These are phyloP conservation scores for Hemicrepidius hirtus DNA, from an alignment of 2,888 invertebrate genomes.

Conservation along the genomic window DNA sequence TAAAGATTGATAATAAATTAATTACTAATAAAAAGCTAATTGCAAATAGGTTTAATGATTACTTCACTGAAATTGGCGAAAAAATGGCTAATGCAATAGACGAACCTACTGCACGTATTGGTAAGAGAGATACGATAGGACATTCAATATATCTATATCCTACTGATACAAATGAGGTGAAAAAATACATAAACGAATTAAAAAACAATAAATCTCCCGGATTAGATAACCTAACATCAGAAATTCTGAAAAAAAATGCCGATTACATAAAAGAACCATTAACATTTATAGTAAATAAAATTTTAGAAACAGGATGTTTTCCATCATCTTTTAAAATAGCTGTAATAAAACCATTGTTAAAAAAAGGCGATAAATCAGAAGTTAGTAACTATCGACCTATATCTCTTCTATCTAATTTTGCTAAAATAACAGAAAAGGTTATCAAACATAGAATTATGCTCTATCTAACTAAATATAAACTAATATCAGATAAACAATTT, in stretches of 20 bases:
- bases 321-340: background rate
- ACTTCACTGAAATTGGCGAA: background rate
- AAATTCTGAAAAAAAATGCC: no score
- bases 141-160: no score
- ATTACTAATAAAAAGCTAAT: background rate
- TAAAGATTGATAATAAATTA: background rate
- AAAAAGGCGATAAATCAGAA: background rate
- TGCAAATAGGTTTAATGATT: background rate
- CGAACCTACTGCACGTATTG: background rate
- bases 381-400: background rate
- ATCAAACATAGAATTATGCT: no score
- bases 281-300: background rate
- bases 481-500: background rate
- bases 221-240: background rate
- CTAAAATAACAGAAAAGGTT: no score
- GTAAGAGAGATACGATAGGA: background rate
- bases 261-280: background rate
- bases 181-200: no score
- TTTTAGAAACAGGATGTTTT: background rate
- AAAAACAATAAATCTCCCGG: background rate
- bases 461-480: background rate
- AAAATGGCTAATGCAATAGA: no score
- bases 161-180: no score
- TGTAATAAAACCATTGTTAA: background rate
- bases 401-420: background rate